Evolutionary conservation across 2,113 vertebrate species (phyloP).

Genomic region (Rhinolophus sinicus): DNA sequence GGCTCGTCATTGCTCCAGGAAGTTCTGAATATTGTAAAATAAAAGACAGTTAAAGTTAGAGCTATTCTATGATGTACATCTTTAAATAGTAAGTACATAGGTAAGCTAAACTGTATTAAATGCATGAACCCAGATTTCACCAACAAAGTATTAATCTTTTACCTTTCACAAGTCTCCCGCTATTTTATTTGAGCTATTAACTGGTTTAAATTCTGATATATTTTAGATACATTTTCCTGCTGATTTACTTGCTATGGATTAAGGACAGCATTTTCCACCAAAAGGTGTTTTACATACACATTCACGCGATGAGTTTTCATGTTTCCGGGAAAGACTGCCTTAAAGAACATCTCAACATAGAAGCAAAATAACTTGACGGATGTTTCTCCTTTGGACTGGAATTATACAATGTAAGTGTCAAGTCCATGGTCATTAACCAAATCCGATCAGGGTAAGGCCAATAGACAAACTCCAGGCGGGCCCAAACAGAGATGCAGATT

Average conservation of each 20-base stretch:
- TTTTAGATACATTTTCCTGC: not conserved
- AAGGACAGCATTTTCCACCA: not conserved
- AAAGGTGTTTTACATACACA: not conserved
- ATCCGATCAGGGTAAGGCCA: no score
- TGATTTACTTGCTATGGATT: not conserved
- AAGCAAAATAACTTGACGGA: not conserved
- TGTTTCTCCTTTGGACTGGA: constrained; percentile 15
- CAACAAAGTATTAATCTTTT: not conserved
- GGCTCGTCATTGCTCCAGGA: not conserved
- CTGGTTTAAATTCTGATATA: constrained; percentile 26
- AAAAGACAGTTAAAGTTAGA: not conserved
- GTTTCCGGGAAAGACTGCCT: not conserved
- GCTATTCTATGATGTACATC: not conserved
- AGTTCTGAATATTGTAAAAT: not conserved
- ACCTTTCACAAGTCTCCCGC: not conserved
- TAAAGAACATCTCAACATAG: not conserved
- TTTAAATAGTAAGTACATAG: not conserved
- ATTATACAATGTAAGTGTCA: not conserved
- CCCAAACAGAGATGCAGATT: not conserved
- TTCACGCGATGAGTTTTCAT: not conserved
- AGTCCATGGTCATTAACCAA: not conserved
- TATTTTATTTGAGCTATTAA: not conserved
- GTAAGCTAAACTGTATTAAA: not conserved
- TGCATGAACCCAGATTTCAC: not conserved
- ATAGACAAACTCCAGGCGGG: not conserved